Conservation (phyloP, 2,888 invertebrate species). For the Notodonta dromedarius region DNA sequence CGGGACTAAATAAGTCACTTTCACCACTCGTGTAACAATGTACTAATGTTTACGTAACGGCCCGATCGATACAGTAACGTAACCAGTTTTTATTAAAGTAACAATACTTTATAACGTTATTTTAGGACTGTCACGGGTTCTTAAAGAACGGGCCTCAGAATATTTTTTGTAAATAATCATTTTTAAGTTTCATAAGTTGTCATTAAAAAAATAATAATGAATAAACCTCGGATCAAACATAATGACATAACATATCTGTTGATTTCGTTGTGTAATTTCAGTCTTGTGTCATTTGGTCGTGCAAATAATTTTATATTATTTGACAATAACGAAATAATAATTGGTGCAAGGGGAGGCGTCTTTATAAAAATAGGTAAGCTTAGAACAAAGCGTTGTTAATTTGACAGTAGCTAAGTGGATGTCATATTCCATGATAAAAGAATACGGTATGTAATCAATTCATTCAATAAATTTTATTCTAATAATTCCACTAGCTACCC, state of each 20-base stretch:
- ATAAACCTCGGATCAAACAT: slow-evolving; percentile 24
- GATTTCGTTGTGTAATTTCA: slow-evolving; percentile 74
- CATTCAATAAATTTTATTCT: neutral
- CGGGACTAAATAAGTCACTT: no score
- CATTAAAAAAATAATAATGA: slow-evolving; percentile 17
- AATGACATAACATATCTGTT: no score
- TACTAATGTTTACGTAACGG: no score
- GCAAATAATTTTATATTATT: slow-evolving; percentile 43
- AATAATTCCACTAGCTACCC: slow-evolving; percentile 1
- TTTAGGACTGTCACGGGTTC: no score
- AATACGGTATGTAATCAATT: neutral
- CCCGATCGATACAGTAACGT: no score
- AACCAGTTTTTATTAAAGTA: no score
- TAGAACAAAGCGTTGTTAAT: neutral
- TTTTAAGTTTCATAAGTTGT: neutral
- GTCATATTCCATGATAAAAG: neutral
- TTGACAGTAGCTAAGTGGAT: neutral
- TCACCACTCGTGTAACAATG: no score
- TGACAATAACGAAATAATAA: slow-evolving; percentile 24
- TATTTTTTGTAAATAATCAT: neutral
- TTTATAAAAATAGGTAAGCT: slow-evolving; percentile 1
- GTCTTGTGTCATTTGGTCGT: slow-evolving; percentile 74
- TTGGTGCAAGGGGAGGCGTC: slow-evolving; percentile 17
- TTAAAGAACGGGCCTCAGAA: neutral
- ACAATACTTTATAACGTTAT: no score